Evolutionary conservation across 2,888 invertebrate species (phyloP), one percentile per base, ranked within the genome.

Genomic region (Druceiella hillmani): DNA sequence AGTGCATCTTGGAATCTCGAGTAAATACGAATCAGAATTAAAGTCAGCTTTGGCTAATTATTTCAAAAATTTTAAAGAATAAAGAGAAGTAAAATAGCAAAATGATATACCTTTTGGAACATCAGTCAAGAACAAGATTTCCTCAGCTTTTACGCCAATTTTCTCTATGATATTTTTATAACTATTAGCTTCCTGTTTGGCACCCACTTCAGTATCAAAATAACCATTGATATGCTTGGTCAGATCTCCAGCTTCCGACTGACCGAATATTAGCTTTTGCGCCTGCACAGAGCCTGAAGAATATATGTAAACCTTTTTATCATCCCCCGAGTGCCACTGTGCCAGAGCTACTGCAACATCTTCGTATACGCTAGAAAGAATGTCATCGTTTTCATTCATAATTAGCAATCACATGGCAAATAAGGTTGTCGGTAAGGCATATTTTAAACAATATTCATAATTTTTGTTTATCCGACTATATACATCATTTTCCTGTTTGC

Each of bases 281-380:
- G 94, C 88, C 52, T 86, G 83, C 1, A 90, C 80, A 37, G 91
- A 92, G 30, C 94, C 95, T 15, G 93, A 93, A 0, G 95, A 95
- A 61, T 89, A 97, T 43, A 94, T 81, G 56, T 82, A 92, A 32
- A 95, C 68, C 48, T 67, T 68, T 43, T 76, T 77, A 20, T 78
- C 75, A 7, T 82, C 84, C 9, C 71, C 63, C 3, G 77, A 68
- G 3, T 74, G 75, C 85, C 93, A 87, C 41, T 73, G 65, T 54
- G 84, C 74, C 30, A 97, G 70, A 2, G 84, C 81, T 10, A 73
- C 68, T 0, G 79, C 73, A 1, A 94, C 93, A 64, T 97, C 97
- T 6, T 84, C 78, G 59, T 84, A 97, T 16, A 97, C 76, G 59
- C 94, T 94, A 64, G 32, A 76, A 74, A 49, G 45, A 50, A 40